phyloP scores from a whole-genome alignment of 64 coral and sea anemone genomes.

The Montipora foliosa region DNA sequence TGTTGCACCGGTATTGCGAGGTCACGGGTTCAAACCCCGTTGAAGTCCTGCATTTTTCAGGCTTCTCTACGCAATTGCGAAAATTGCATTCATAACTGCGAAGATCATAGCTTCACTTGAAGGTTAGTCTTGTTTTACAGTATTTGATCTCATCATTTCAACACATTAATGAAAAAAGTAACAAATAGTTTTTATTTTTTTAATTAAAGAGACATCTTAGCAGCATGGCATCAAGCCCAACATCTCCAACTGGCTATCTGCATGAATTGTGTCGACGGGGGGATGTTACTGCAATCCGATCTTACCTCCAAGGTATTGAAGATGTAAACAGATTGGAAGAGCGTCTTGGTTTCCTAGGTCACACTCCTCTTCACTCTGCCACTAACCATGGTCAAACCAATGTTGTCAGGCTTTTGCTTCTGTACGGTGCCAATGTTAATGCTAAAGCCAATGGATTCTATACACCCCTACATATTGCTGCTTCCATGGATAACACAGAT shows the following conservation, averaged over 20 bases:
- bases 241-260: conserved; percentile 65
- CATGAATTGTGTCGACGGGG: conserved; percentile 81
- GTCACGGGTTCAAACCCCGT: too few relatives aligned
- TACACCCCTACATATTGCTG: conserved; percentile 93
- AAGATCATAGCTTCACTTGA: too few relatives aligned
- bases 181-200: too few relatives aligned
- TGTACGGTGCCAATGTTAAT: conserved; percentile 90
- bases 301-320: conserved; percentile 57
- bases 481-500: conserved; percentile 81
- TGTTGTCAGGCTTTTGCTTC: conserved; percentile 79
- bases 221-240: conserved; percentile 20
- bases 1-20: too few relatives aligned
- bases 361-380: conserved; percentile 96
- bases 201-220: too few relatives aligned
- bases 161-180: too few relatives aligned
- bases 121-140: too few relatives aligned
- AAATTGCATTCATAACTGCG: too few relatives aligned
- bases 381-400: conserved; percentile 69
- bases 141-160: too few relatives aligned
- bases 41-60: too few relatives aligned
- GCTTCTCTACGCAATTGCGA: too few relatives aligned
- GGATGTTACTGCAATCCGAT: conserved; percentile 48
- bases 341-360: conserved; percentile 91
- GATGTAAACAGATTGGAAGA: conserved; percentile 77
- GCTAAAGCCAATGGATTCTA: conserved; percentile 90